Evolutionary conservation across 2,113 vertebrate species (phyloP), one percentile per base, ranked within the genome.

Genomic region (Myotis davidii): DNA sequence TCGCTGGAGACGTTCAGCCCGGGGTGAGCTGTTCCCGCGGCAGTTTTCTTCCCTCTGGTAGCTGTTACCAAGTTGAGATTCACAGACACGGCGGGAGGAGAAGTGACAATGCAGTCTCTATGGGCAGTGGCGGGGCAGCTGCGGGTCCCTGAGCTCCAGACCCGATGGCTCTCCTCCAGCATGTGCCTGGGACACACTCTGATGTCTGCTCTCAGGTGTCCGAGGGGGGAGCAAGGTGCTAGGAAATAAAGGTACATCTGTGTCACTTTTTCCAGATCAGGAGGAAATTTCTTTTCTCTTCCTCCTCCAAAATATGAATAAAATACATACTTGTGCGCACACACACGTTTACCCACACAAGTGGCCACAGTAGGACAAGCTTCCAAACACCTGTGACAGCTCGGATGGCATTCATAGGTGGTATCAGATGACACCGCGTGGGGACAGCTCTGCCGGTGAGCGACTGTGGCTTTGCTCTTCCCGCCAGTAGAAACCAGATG

Each of bases 31-130:
- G 27, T 20, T 69, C 88, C 56, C 18, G 17, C 6, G 10, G 52
- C 0, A 39, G 13, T 86, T 56, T 42, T 18, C 69, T 27, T 96
- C 48, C n/a, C 17, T 91, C 94, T 96, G 42, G 78, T 74, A 34
- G 5, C 23, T 27, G 91, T 32, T 32, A 12, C 37, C 88, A 32
- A 59, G 39, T 64, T 52, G 25, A 39, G 42, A 34, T 85, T 37
- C 14, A 79, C 74, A 61, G 17, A 54, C 1, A 45, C 45, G 10
- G 45, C 45, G 45, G 45, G 45, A 45, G 45, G 45, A 70, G 32
- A 59, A 67, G 29, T 6, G 18, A 0, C 6, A 45, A 11, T 45
- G 45, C 39, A 21, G 17, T 82, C 73, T 85, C 42, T 77, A 1
- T 74, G 50, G 29, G 64, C 45, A 84, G 64, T 18, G 67, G 50